Conservation (phyloP, 2,113 vertebrate species). For the Actenoides hombroni region DNA sequence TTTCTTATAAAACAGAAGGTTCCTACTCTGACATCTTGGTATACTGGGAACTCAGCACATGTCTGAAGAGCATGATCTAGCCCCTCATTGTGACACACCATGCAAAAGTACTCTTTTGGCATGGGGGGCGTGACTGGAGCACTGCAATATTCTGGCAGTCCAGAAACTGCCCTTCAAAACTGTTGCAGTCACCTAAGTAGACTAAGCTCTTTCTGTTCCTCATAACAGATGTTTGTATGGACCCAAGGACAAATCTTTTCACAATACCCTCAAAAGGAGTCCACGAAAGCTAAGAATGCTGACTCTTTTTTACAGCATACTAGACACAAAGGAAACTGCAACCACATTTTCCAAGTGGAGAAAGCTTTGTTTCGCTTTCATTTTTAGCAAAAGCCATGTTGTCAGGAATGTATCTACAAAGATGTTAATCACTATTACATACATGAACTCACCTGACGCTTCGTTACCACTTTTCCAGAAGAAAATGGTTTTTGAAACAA, state of each 20-base stretch:
- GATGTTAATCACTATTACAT: not conserved
- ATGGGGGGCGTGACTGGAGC: accelerated
- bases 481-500: conserved; percentile 99
- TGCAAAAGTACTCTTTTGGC: not conserved
- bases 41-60: not conserved
- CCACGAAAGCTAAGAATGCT: not conserved
- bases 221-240: not conserved
- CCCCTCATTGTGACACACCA: not conserved
- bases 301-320: not conserved
- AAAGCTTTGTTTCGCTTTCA: not conserved
- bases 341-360: not conserved
- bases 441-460: conserved; percentile 83
- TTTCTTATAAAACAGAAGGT: not conserved
- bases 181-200: not conserved
- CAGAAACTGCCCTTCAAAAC: not conserved
- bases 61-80: not conserved
- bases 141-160: not conserved
- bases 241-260: not conserved
- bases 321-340: not conserved
- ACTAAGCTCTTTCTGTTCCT: not conserved
- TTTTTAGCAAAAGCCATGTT: not conserved
- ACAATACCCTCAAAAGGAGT: not conserved
- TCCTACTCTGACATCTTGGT: not conserved
- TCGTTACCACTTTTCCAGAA: conserved; percentile 90
- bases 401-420: not conserved